Evolutionary conservation across 2,888 invertebrate genomes (phyloP).

Genomic region (Mechanitis messenoides): DNA sequence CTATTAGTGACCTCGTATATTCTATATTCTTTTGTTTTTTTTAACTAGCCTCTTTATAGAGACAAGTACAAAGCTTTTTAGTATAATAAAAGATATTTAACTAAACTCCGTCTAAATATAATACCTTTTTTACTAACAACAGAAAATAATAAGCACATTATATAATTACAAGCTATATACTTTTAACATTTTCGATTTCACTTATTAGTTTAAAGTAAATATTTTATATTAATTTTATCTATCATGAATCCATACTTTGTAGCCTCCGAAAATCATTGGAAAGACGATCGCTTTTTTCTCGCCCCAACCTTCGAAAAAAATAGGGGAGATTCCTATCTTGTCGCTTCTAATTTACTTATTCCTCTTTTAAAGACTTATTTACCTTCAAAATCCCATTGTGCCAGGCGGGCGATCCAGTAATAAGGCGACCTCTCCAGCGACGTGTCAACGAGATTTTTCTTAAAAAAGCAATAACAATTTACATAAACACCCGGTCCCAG

Average conservation of each 20-base stretch:
- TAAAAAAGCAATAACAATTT: slow-evolving; percentile 77
- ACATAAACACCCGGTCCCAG: slow-evolving; percentile 74
- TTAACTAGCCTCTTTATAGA: no score
- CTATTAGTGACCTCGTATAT: no score
- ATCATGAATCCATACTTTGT: slow-evolving; percentile 43
- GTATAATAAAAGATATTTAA: no score
- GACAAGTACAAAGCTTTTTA: no score
- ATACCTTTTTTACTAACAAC: no score
- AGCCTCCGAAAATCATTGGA: slow-evolving; percentile 42
- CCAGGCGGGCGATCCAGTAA: slow-evolving; percentile 62
- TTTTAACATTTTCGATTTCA: neutral
- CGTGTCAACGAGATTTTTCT: slow-evolving; percentile 72
- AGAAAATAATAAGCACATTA: no score
- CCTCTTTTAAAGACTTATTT: slow-evolving; percentile 85
- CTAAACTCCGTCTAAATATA: no score
- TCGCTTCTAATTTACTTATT: slow-evolving; percentile 88
- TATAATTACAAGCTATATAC: no score
- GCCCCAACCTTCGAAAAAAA: slow-evolving; percentile 69
- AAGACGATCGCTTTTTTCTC: slow-evolving; percentile 74
- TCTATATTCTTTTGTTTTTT: no score
- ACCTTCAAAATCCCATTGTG: slow-evolving; percentile 79
- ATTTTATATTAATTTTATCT: neutral
- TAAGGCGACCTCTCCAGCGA: slow-evolving; percentile 56
- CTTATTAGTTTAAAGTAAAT: neutral
- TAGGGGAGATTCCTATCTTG: slow-evolving; percentile 86